Evolutionary conservation across 2,888 invertebrate genomes (phyloP), one percentile per base, ranked within the genome.

Genomic region (Alitta virens): DNA sequence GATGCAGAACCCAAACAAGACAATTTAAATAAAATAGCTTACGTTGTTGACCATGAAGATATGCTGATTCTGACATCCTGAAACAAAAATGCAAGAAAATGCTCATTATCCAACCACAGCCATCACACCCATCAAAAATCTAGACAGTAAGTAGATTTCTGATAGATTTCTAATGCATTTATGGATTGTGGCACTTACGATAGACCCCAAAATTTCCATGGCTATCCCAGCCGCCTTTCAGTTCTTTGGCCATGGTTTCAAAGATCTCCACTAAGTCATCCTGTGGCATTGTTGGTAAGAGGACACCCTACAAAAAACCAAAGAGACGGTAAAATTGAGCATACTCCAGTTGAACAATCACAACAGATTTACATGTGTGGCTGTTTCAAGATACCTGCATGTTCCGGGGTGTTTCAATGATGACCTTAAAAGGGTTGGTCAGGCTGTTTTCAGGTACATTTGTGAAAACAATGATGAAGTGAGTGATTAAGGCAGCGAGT

Each of bases 21-120:
- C n/a, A n/a, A n/a, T n/a, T n/a, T n/a, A n/a, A n/a, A n/a, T n/a
- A n/a, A n/a, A n/a, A n/a, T n/a, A n/a, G n/a, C 67, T 63, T 56
- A 67, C 67, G 43, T 77, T 64, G 62, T 74, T 76, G 53, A 78
- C 75, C 12, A 75, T 62, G 66, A 77, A 78, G n/a, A 72, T 71
- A 63, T 78, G 77, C 52, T 76, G 76, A 68, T 76, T 75, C 16
- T 76, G 76, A 70, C 78, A 78, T 46, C 68, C 76, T 77, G 71
- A 56, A 74, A 71, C 40, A 56, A n/a, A 49, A 52, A 33, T 54
- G n/a, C 1, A 18, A 52, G 14, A 18, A 52, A 24, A 23, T n/a
- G 7, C 2, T 16, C 12, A 7, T 14, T 49, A 49, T 21, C 9
- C n/a, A n/a, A n/a, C n/a, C n/a, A n/a, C n/a, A n/a, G n/a, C n/a